Evolutionary conservation across 2,797 vertebrate genomes (phyloP).

Genomic region (Oreonectes daqikongensis): DNA sequence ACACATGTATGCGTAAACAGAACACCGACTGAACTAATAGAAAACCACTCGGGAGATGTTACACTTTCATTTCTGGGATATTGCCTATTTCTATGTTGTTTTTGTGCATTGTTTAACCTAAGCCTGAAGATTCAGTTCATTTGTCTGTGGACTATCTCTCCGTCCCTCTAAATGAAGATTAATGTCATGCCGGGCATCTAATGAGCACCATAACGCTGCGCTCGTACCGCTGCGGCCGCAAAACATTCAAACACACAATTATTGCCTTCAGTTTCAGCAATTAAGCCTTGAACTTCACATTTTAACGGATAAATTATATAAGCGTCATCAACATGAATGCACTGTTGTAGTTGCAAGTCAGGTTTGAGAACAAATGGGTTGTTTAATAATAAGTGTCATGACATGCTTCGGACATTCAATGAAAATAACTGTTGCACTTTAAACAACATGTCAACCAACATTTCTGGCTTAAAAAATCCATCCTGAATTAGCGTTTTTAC

Average conservation of each 20-base stretch:
- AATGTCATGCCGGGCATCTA: constrained; percentile 56
- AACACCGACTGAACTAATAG: constrained; percentile 28
- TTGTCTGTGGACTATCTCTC: constrained; percentile 65
- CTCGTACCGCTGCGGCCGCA: constrained; percentile 6
- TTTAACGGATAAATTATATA: constrained; percentile 15
- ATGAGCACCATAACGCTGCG: constrained; percentile 9
- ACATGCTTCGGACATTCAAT: background rate
- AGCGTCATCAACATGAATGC: constrained; percentile 17
- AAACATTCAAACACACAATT: constrained; percentile 27
- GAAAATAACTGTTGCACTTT: constrained; percentile 27
- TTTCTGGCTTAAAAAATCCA: background rate
- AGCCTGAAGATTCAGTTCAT: constrained; percentile 37
- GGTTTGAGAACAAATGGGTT: background rate
- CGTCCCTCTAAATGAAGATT: constrained; percentile 77
- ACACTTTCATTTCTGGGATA: constrained; percentile 30
- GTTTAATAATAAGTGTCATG: background rate
- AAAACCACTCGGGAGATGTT: constrained; percentile 35
- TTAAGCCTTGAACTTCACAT: constrained; percentile 33
- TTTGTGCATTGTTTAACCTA: constrained; percentile 38
- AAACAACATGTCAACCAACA: background rate
- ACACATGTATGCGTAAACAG: constrained; percentile 22
- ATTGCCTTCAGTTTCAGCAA: constrained; percentile 35
- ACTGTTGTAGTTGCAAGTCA: background rate
- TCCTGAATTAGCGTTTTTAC: no score
- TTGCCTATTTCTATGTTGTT: constrained; percentile 37